These are phyloP conservation scores for Pseudomyrmex flavicornis DNA, from an alignment of 1,140 invertebrate species.

Conservation along the genomic window DNA sequence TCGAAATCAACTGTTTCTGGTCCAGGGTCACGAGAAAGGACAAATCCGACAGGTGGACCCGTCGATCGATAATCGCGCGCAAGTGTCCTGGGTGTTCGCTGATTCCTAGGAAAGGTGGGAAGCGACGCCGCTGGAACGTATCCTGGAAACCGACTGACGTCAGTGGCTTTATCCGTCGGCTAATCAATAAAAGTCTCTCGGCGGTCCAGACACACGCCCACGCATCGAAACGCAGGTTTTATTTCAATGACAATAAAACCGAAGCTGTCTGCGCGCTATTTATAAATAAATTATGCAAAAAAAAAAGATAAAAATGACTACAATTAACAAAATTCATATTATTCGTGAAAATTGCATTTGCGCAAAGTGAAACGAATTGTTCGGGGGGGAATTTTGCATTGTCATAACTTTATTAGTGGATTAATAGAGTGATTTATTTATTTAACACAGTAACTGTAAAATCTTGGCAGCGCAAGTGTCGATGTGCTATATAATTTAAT, in stretches of 20 bases:
- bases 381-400: background rate
- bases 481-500: conserved; percentile 1
- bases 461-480: conserved; percentile 35
- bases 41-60: conserved; percentile 37
- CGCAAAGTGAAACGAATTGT: background rate
- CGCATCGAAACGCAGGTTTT: no score
- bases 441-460: conserved; percentile 29
- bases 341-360: background rate
- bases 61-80: conserved; percentile 57
- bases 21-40: conserved; percentile 39
- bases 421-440: conserved; percentile 27
- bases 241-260: background rate
- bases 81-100: conserved; percentile 22
- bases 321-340: background rate
- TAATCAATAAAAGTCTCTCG: conserved; percentile 36
- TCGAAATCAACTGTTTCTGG: conserved; percentile 67
- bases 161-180: conserved; percentile 27
- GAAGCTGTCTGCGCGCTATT: no score
- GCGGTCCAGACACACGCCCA: background rate
- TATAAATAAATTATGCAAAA: background rate
- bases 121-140: conserved; percentile 10
- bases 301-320: background rate
- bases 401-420: conserved; percentile 39
- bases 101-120: background rate
- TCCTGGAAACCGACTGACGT: conserved; percentile 55